Conservation (phyloP, 1,140 invertebrate species). For the Hestina assimilis region DNA sequence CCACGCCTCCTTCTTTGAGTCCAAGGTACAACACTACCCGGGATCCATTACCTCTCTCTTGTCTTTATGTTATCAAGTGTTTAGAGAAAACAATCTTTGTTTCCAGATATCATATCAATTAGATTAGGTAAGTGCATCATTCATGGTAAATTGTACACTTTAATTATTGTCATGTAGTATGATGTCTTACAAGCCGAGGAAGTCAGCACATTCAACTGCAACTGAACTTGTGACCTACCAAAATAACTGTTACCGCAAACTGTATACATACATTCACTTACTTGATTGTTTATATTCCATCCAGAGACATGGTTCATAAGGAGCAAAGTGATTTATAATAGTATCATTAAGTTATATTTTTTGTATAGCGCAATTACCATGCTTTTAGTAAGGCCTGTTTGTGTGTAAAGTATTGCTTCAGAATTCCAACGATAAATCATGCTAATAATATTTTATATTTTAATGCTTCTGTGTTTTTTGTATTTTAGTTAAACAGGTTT, state of each 20-base stretch:
- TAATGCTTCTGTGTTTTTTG: background rate
- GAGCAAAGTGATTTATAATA: background rate
- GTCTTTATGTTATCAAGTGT: background rate
- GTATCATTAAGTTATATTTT: background rate
- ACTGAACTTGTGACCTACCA: background rate
- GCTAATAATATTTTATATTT: background rate
- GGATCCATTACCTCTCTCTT: no score
- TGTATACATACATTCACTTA: no score
- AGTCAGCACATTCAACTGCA: background rate
- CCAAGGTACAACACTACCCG: conserved; percentile 47
- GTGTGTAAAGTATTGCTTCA: background rate
- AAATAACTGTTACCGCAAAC: no score
- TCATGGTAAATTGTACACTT: conserved; percentile 1
- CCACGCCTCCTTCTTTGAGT: conserved; percentile 69
- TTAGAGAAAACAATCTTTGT: conserved; percentile 17
- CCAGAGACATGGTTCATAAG: background rate
- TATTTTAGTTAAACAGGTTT: background rate
- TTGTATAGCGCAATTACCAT: background rate
- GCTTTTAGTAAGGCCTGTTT: background rate
- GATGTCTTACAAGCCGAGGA: background rate
- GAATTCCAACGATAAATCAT: background rate
- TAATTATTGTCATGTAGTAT: background rate
- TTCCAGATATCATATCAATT: conserved; percentile 17
- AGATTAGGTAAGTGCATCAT: conserved; percentile 18
- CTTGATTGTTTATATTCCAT: background rate